Base-by-base conservation (phyloP, 2,113 vertebrate species). In the Oxyruncus cristatus region DNA sequence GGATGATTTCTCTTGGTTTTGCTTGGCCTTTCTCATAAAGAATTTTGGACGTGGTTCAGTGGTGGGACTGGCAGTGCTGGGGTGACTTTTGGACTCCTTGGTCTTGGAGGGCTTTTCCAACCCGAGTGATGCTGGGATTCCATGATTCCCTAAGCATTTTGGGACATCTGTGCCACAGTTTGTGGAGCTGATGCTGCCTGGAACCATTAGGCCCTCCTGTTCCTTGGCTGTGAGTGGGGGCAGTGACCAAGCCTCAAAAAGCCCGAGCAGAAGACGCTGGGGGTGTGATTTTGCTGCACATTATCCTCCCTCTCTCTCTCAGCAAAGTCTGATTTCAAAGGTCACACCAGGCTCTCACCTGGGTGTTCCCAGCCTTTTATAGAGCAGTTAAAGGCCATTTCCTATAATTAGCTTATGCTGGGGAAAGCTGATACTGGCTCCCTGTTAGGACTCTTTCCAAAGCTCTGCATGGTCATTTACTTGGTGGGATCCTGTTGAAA, bases 401-500 rank as follows among this genome's bases (percentile, higher is more conserved):
- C 88, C 58, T 95, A 93, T 96, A 96, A 96, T 96, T 66, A 97
- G 75, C 84, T 91, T 77, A 42, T 94, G 78, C 92, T 46, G 58
- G 77, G 75, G 91, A 75, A 89, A 73, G 85, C 91, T 95, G 77
- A 21, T 81, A 41, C 78, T 81, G 91, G 56, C 39, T 87, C 74
- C 0, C 0, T 53, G 49, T 93, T 90, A 93, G 73, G 72, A 50
- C 33, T 71, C 55, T 33, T 52, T 72, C 82, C 75, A 91, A 59
- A 96, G 83, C 83, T 87, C 84, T 92, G 76, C 42, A 26, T 88
- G 67, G 63, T 76, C 68, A 89, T 96, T 96, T 91, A 53, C 72
- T 84, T 91, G 92, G 95, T 92, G 91, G 75, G 20, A 14, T 92
- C 5, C 83, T 93, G 7, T 50, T 94, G 53, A 86, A 90, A 63